These are phyloP conservation scores for Aleiodes sp. DNA, from an alignment of 1,140 invertebrate species.

Conservation along the genomic window DNA sequence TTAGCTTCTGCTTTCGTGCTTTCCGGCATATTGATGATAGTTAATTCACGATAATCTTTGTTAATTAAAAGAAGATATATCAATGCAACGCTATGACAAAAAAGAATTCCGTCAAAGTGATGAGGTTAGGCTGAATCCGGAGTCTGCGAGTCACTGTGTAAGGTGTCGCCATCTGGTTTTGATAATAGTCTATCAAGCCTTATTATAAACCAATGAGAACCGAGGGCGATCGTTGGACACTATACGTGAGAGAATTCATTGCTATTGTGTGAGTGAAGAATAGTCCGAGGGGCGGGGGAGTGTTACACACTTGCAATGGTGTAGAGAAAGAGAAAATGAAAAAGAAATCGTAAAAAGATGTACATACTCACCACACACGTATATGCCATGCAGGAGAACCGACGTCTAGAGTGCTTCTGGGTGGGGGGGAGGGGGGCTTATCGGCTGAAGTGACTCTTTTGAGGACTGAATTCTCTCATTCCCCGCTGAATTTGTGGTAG, in stretches of 20 bases:
- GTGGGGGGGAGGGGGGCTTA: too few relatives aligned
- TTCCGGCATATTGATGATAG: conserved; percentile 58
- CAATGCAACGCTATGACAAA: background rate
- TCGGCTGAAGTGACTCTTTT: background rate
- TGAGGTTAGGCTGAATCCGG: background rate
- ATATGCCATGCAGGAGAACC: background rate
- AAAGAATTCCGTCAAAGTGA: background rate
- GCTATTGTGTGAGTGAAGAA: background rate
- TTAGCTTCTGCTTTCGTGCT: conserved; percentile 56
- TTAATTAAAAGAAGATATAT: background rate
- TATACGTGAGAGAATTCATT: too few relatives aligned
- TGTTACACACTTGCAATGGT: background rate
- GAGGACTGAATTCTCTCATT: background rate
- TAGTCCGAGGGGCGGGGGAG: background rate
- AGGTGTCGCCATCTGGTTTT: background rate
- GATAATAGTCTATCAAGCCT: background rate
- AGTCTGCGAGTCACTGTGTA: conserved; percentile 7
- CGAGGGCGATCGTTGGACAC: too few relatives aligned
- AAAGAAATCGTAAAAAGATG: background rate
- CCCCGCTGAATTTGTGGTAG: background rate
- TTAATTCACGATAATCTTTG: background rate
- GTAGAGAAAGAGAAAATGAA: background rate
- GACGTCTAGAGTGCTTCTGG: too few relatives aligned
- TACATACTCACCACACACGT: background rate
- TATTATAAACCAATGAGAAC: too few relatives aligned